Conservation (phyloP, 2,113 vertebrate genomes). For the Corydoras sp. region DNA sequence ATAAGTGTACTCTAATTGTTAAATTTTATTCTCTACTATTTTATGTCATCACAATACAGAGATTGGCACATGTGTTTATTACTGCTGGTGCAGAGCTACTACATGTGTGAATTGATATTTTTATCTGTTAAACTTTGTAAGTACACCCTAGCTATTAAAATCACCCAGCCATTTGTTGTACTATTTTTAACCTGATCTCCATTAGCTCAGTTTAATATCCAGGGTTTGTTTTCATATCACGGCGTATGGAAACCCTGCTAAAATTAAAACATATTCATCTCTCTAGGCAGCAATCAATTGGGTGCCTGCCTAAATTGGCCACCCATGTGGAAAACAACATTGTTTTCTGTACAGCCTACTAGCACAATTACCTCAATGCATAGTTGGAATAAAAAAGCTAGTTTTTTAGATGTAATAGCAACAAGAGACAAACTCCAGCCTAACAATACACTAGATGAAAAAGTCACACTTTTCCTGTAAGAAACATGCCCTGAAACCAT, state of each 20-base stretch:
- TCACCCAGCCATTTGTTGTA: not conserved
- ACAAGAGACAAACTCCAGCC: not conserved
- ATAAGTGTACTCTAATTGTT: too few relatives aligned
- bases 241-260: not conserved
- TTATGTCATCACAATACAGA: too few relatives aligned
- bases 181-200: constrained; percentile 7
- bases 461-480: too few relatives aligned
- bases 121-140: too few relatives aligned
- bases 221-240: constrained; percentile 5
- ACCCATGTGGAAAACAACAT: constrained; percentile 23
- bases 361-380: constrained; percentile 7
- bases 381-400: not conserved
- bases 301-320: constrained; percentile 20
- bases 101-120: too few relatives aligned
- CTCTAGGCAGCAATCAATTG: constrained; percentile 4
- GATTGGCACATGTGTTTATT: too few relatives aligned
- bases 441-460: not conserved
- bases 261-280: not conserved
- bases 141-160: not conserved
- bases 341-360: constrained; percentile 12
- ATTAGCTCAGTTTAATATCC: constrained; percentile 12
- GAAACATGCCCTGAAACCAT: constrained; percentile 2
- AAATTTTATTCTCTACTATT: too few relatives aligned
- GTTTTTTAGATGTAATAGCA: not conserved
- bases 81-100: too few relatives aligned